Percentiles rank a stretch among this genome's conserved stretches.
Conservation (phyloP, 2,888 invertebrate genomes). For the Drosophila pullipes region DNA sequence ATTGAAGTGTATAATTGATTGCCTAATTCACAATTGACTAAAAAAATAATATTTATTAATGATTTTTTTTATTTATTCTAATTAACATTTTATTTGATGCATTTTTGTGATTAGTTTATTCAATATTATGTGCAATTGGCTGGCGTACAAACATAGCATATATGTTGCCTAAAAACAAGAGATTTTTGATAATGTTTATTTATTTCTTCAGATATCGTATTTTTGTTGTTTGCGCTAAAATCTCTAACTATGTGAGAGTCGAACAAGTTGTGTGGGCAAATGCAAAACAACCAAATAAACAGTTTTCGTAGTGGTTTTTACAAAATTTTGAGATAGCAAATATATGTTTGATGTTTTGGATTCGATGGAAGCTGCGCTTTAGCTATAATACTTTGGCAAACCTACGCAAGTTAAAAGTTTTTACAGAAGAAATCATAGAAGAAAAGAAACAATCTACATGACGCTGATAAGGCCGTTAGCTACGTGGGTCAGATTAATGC, state of each 20-base stretch:
- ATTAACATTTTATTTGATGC: background rate
- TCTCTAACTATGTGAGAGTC: constrained; percentile 44
- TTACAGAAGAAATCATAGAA: constrained; percentile 19
- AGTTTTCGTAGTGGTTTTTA: constrained; percentile 1
- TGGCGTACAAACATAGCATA: constrained; percentile 6
- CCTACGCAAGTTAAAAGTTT: constrained; percentile 36
- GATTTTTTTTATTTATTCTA: background rate
- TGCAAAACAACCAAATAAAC: constrained; percentile 21
- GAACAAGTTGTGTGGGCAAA: constrained; percentile 25
- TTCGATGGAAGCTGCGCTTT: constrained; percentile 32
- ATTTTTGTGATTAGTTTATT: background rate
- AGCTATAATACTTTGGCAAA: constrained; percentile 71
- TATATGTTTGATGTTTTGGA: constrained; percentile 28
- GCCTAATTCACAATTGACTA: background rate
- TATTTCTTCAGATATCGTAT: background rate
- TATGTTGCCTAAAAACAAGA: constrained; percentile 37
- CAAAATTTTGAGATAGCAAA: constrained; percentile 49
- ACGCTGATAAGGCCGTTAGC: constrained; percentile 69
- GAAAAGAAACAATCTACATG: constrained; percentile 44
- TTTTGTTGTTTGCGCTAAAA: constrained; percentile 32
- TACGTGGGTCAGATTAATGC: constrained; percentile 57
- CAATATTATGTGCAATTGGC: background rate
- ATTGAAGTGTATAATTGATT: background rate
- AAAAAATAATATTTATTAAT: background rate
- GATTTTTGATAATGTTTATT: constrained; percentile 32